Evolutionary conservation across 1,140 invertebrate species (phyloP).

Genomic region (Diorhabda elongata): DNA sequence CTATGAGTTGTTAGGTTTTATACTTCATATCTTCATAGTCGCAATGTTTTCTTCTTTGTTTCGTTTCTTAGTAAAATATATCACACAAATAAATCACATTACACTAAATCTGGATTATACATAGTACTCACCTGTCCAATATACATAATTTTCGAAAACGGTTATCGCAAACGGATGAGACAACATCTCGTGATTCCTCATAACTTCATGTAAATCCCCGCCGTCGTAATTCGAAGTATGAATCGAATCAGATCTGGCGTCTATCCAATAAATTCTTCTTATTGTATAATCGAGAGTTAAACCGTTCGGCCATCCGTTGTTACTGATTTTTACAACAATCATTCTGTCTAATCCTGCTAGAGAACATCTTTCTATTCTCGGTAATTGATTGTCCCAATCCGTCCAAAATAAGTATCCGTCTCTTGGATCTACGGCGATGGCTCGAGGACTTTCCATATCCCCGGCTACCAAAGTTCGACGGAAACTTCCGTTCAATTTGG

Average conservation of each 20-base stretch:
- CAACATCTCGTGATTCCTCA: conserved; percentile 63
- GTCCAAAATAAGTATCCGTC: conserved; percentile 82
- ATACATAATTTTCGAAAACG: conserved; percentile 76
- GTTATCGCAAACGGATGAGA: conserved; percentile 90
- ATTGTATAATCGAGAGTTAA: conserved; percentile 76
- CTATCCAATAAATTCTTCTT: conserved; percentile 77
- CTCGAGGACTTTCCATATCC: conserved; percentile 80
- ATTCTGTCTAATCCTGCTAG: conserved; percentile 69
- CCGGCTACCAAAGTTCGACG: conserved; percentile 77
- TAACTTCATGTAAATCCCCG: conserved; percentile 62
- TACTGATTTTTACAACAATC: conserved; percentile 55
- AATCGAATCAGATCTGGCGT: conserved; percentile 80
- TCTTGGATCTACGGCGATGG: conserved; percentile 80
- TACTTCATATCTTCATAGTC: too few species aligned
- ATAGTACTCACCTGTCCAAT: conserved; percentile 67
- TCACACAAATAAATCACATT: too few species aligned
- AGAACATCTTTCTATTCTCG: conserved; percentile 80
- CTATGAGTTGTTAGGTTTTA: too few species aligned
- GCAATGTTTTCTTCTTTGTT: too few species aligned
- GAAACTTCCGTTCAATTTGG: conserved; percentile 73
- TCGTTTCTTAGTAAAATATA: too few species aligned
- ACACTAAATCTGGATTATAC: too few species aligned
- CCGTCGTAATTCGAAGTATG: conserved; percentile 80
- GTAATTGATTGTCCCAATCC: conserved; percentile 78
- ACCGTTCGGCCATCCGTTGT: conserved; percentile 86